Percentiles rank a stretch among this genome's conserved stretches.
Conservation (phyloP, 2,113 vertebrate species). For the Alethe castanea region DNA sequence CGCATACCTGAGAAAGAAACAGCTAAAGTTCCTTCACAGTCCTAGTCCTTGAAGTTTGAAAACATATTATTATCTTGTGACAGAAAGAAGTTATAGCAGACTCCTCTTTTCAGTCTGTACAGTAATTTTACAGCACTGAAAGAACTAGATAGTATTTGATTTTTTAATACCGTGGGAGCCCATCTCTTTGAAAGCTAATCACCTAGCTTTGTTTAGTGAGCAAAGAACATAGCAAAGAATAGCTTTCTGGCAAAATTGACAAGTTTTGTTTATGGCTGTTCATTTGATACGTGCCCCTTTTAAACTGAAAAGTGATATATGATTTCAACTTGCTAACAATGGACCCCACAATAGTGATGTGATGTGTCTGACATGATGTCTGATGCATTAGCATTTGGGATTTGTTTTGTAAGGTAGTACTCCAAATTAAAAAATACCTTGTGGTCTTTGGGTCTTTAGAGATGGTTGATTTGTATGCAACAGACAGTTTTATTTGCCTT, state of each 20-base stretch:
- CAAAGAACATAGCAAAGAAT: constrained; percentile 22
- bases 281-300: constrained; percentile 70
- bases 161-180: not conserved
- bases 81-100: not conserved
- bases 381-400: not conserved
- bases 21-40: not conserved
- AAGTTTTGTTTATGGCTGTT: constrained; percentile 72
- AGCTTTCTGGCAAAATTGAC: constrained; percentile 65
- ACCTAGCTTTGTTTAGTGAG: constrained; percentile 37
- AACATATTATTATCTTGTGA: not conserved
- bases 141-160: not conserved
- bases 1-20: not conserved
- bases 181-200: constrained; percentile 63
- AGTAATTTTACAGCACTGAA: not conserved
- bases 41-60: not conserved
- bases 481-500: constrained; percentile 9
- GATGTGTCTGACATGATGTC: constrained; percentile 30
- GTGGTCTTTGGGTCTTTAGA: constrained; percentile 14
- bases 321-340: constrained; percentile 64
- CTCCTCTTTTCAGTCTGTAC: not conserved
- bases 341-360: constrained; percentile 28
- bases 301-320: constrained; percentile 71
- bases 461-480: constrained; percentile 8
- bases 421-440: constrained; percentile 32
- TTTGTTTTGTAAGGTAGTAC: constrained; percentile 37